Evolutionary conservation across 2,113 vertebrate genomes (phyloP), one percentile per base, ranked within the genome.

Genomic region (Colistium nudipinnis): DNA sequence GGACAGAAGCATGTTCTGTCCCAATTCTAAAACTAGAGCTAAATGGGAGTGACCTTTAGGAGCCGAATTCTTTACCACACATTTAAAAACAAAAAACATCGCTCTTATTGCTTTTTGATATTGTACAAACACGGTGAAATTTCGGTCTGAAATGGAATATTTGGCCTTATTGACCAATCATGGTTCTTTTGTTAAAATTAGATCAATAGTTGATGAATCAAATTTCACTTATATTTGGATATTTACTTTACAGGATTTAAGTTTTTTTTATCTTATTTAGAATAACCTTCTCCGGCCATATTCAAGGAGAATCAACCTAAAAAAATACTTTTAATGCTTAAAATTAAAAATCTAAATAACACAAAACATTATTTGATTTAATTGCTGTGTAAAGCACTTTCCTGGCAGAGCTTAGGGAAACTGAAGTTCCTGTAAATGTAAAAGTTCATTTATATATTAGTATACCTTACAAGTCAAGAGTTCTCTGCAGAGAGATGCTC

Each of bases 401-500:
- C 16, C 60, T 13, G 24, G 61, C 60, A 74, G 39, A 65, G 56
- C 36, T 45, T 4, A 22, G 24, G 30, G 10, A 73, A 39, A 41
- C 36, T 70, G 11, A 8, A 20, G 33, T 25, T n/a, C n/a, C n/a
- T n/a, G 45, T 53, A 30, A 74, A 52, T 44, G 48, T 38, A 25
- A 57, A 64, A 49, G 48, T 75, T 70, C 16, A 31, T 35, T 19
- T 52, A 36, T 72, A 27, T 45, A 72, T 68, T 62, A 64, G 64
- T 73, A 41, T 65, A 64, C 44, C 48, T 62, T 62, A 70, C 48
- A 66, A 78, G 56, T 82, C 27, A 43, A 68, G 54, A 81, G 77
- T 81, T 80, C 70, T 69, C 48, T 54, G 63, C 70, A 82, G 73
- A 83, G 68, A 70, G 81, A 73, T 78, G 59, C 77, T 78, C 84